Conservation (phyloP, 1,140 invertebrate species). For the Drosophila serrata region DNA sequence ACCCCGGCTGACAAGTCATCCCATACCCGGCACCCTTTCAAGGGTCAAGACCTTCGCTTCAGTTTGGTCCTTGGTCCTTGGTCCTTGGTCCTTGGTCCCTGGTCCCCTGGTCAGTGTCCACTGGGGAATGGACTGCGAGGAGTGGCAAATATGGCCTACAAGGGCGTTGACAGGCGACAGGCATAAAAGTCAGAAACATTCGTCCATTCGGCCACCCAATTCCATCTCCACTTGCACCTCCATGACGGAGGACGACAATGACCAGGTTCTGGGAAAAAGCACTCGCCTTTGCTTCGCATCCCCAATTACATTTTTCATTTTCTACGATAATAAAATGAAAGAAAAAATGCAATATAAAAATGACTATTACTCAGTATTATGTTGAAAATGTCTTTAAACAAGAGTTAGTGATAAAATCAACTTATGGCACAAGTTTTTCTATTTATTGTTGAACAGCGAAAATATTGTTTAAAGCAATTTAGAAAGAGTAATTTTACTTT, state of each 20-base stretch:
- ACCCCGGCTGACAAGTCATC: constrained; percentile 49
- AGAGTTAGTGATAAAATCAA: too few species aligned
- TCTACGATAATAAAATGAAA: neutral
- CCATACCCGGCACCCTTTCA: neutral
- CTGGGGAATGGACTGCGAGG: neutral
- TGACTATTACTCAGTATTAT: neutral
- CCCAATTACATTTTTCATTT: neutral
- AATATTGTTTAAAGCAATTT: too few species aligned
- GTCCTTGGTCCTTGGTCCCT: too few species aligned
- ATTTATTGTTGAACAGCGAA: too few species aligned
- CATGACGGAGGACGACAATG: constrained; percentile 1
- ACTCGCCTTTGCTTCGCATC: too few species aligned
- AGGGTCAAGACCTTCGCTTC: constrained; percentile 23
- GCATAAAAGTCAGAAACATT: constrained; percentile 55
- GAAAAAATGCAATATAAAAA: neutral
- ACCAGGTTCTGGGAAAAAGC: constrained; percentile 3
- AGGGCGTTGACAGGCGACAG: constrained; percentile 31
- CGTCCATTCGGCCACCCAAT: constrained; percentile 12
- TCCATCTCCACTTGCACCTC: constrained; percentile 6
- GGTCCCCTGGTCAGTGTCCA: constrained; percentile 7
- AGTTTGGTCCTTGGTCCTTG: neutral
- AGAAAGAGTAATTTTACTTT: too few species aligned
- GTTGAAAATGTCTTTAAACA: neutral
- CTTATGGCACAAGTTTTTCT: too few species aligned
- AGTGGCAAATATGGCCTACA: constrained; percentile 4